A percentile compares a stretch with the other conserved stretches of the same genome.
phyloP scores from a whole-genome alignment of 2,888 invertebrate genomes.

The Acleris literana region DNA sequence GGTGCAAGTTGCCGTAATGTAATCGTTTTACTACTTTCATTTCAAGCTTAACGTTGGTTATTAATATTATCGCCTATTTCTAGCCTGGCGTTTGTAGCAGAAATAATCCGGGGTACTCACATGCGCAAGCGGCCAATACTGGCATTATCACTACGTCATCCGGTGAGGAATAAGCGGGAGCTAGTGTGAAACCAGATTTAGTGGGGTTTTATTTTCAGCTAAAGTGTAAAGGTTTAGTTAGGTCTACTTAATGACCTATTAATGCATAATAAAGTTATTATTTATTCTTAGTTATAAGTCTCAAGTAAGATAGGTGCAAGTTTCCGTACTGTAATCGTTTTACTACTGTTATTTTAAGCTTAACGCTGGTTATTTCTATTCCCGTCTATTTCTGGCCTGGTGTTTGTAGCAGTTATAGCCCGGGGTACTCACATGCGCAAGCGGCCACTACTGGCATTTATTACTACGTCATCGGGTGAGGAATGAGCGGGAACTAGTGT shows the following conservation, averaged over 20 bases:
- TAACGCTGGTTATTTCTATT: conserved; percentile 16
- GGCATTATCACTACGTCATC: too few relatives aligned
- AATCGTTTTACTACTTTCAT: too few relatives aligned
- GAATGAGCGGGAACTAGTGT: not conserved
- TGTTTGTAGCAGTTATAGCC: conserved; percentile 22
- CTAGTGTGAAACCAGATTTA: too few relatives aligned
- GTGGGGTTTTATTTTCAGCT: not conserved
- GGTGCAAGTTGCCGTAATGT: too few relatives aligned
- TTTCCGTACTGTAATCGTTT: conserved; percentile 12
- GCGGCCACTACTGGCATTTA: conserved; percentile 12
- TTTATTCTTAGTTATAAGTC: too few relatives aligned
- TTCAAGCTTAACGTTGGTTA: too few relatives aligned
- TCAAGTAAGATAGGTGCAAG: not conserved
- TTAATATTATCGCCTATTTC: conserved; percentile 9
- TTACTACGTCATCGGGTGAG: conserved; percentile 23
- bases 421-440: conserved; percentile 14
- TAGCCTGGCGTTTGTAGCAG: conserved; percentile 12
- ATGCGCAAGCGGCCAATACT: too few relatives aligned
- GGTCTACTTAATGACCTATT: too few relatives aligned
- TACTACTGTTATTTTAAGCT: conserved; percentile 1
- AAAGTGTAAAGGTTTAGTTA: too few relatives aligned
- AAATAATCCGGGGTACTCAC: too few relatives aligned
- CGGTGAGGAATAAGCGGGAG: too few relatives aligned
- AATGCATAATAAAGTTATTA: too few relatives aligned
- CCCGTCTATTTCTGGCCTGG: not conserved